A percentile compares a stretch with the other conserved stretches of the same genome.
Evolutionary conservation across 2,888 invertebrate genomes (phyloP).

Genomic region (Pandemis corylana): DNA sequence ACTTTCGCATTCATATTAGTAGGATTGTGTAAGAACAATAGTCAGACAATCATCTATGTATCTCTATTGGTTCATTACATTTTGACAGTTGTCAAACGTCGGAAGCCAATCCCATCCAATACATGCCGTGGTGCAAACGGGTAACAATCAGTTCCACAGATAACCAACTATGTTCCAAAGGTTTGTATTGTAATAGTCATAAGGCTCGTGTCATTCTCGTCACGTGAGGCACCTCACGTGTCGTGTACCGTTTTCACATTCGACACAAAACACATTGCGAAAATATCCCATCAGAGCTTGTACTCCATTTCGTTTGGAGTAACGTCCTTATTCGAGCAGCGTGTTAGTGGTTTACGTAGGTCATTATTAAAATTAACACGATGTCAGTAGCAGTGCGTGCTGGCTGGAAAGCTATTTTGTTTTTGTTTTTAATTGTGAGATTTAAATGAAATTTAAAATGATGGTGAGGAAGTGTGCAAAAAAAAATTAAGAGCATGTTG

Average conservation of each 20-base stretch:
- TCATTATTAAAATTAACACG: neutral
- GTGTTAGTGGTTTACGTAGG: neutral
- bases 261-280: neutral
- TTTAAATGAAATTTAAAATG: neutral
- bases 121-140: too few species aligned
- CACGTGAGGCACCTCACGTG: conserved; percentile 8
- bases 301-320: neutral
- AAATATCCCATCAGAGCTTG: neutral
- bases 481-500: neutral
- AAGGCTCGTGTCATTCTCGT: neutral
- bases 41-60: too few species aligned
- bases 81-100: too few species aligned
- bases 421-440: neutral
- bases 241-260: conserved; percentile 7
- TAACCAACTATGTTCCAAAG: neutral
- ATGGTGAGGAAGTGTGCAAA: too few species aligned
- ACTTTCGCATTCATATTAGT: too few species aligned
- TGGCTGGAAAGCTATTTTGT: conserved; percentile 1
- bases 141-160: neutral
- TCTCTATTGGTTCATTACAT: too few species aligned
- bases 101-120: too few species aligned
- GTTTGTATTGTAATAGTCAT: neutral
- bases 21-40: too few species aligned
- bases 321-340: neutral
- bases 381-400: neutral